Conservation (phyloP, 2,797 vertebrate species). For the Babyrousa celebensis region DNA sequence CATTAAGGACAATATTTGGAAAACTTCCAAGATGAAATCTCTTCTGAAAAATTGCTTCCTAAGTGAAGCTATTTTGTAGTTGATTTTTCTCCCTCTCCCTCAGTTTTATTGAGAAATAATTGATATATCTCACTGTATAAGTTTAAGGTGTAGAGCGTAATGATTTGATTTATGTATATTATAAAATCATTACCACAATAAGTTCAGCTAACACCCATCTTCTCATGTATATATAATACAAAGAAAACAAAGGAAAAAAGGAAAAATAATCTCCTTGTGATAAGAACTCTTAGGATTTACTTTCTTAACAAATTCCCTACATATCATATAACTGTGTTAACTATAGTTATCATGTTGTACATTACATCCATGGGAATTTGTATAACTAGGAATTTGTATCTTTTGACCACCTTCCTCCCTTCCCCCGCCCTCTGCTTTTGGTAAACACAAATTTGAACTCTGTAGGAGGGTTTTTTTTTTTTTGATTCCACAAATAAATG, state of each 20-base stretch:
- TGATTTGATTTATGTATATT: neutral
- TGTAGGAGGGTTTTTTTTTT: no score
- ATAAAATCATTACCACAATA: neutral
- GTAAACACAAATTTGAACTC: neutral
- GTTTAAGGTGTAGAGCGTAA: neutral
- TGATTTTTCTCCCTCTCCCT: slow-evolving; percentile 63
- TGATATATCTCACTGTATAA: neutral
- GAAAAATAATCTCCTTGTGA: neutral
- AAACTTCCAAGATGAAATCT: slow-evolving; percentile 64
- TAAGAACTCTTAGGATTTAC: neutral
- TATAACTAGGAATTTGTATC: no score
- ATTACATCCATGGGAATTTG: neutral
- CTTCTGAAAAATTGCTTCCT: slow-evolving; percentile 52
- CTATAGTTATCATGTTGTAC: neutral
- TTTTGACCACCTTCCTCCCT: neutral
- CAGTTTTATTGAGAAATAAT: neutral
- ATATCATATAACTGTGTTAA: neutral
- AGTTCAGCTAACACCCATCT: neutral
- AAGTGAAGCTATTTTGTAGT: slow-evolving; percentile 74
- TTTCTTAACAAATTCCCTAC: neutral
- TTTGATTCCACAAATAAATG: no score
- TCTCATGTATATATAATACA: neutral
- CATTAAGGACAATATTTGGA: slow-evolving; percentile 51
- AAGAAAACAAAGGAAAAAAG: neutral
- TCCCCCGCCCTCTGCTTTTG: neutral